A percentile compares a stretch with the other conserved stretches of the same genome.
These are phyloP conservation scores for Pogonognathellus flavescens DNA, from an alignment of 1,140 invertebrate species.

Conservation along the genomic window DNA sequence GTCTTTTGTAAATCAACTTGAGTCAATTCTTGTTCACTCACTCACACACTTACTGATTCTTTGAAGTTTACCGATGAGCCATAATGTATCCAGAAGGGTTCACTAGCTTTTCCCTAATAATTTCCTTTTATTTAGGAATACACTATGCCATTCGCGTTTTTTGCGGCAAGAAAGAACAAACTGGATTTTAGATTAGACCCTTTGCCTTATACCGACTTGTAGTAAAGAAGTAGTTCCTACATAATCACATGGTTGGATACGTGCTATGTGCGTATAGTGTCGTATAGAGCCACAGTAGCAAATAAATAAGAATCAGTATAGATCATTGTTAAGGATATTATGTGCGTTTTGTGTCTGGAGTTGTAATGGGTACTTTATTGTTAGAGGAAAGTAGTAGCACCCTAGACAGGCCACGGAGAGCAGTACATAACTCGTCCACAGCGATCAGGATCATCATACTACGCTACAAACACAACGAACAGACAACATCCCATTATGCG, in stretches of 20 bases:
- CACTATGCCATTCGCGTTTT: background rate
- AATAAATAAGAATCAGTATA: background rate
- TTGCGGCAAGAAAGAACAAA: background rate
- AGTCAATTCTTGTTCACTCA: background rate
- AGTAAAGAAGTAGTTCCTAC: too few species aligned
- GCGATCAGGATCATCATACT: conserved; percentile 12
- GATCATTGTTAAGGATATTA: background rate
- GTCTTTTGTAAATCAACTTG: background rate
- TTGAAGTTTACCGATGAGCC: conserved; percentile 40
- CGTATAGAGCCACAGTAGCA: too few species aligned
- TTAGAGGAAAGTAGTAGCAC: conserved; percentile 17
- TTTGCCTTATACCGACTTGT: background rate
- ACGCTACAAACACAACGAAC: conserved; percentile 4
- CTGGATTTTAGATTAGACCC: conserved; percentile 20
- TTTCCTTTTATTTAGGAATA: background rate
- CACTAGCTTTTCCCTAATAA: background rate
- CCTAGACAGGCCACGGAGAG: background rate
- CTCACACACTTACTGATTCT: conserved; percentile 20
- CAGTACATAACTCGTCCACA: background rate
- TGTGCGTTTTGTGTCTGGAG: conserved; percentile 1
- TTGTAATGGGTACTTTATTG: conserved; percentile 17
- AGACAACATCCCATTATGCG: background rate
- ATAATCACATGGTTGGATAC: too few species aligned
- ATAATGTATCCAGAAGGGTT: background rate
- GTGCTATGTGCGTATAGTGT: background rate